Evolutionary conservation across 2,888 invertebrate species (phyloP).

Genomic region (Diaphora mendica): DNA sequence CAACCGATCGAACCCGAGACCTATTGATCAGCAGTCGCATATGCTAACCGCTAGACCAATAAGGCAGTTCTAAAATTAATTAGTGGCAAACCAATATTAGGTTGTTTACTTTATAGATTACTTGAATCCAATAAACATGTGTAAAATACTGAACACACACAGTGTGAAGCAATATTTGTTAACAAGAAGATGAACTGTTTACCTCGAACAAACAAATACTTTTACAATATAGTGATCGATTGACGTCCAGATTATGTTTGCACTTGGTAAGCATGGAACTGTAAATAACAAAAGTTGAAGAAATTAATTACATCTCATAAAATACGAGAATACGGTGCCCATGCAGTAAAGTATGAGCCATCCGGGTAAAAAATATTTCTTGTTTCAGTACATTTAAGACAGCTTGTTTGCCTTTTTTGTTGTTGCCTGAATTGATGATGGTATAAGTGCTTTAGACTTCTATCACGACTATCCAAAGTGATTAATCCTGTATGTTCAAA

Average conservation of each 20-base stretch:
- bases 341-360: no score
- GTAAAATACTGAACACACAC: neutral
- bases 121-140: slow-evolving; percentile 2
- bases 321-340: neutral
- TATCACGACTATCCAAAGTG: neutral
- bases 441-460: neutral
- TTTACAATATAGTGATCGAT: slow-evolving; percentile 9
- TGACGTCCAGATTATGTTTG: neutral
- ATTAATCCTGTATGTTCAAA: neutral
- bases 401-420: neutral
- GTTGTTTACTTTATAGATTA: neutral
- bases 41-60: no score
- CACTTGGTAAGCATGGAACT: neutral
- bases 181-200: slow-evolving; percentile 25
- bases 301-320: neutral
- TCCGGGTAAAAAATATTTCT: no score
- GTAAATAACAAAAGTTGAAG: neutral
- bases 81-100: no score
- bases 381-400: no score
- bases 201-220: slow-evolving; percentile 24
- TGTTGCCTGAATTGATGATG: neutral
- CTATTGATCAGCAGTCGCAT: no score
- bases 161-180: slow-evolving; percentile 8
- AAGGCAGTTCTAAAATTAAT: neutral
- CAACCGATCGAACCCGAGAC: no score